A percentile compares a stretch with the other conserved stretches of the same genome.
Evolutionary conservation across 2,888 invertebrate species (phyloP).

Genomic region (Temnothorax rugatulus): DNA sequence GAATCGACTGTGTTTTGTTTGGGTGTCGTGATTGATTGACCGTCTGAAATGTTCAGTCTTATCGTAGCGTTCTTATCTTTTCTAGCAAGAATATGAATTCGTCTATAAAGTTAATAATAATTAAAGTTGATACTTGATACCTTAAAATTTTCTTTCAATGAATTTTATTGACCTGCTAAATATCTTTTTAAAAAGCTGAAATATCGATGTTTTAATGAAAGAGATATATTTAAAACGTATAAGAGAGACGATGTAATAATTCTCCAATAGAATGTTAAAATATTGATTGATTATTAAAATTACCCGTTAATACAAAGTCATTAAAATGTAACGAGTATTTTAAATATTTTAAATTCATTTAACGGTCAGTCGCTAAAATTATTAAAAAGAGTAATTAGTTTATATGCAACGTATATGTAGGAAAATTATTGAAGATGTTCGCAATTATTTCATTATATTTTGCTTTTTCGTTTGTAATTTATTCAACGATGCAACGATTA

Average conservation of each 20-base stretch:
- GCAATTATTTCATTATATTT: neutral
- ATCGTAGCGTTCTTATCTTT: neutral
- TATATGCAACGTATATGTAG: neutral
- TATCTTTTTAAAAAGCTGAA: neutral
- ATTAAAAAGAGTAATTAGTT: neutral
- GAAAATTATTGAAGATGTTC: neutral
- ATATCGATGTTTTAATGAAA: neutral
- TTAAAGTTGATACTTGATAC: neutral
- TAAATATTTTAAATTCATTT: neutral
- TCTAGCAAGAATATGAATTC: neutral
- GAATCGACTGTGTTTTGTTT: neutral
- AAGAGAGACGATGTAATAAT: neutral
- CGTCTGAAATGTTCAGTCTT: neutral
- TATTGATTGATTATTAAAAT: neutral
- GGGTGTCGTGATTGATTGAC: neutral
- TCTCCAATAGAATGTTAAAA: neutral
- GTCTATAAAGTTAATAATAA: neutral
- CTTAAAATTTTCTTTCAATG: neutral
- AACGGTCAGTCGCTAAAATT: neutral
- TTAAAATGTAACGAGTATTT: constrained; percentile 2
- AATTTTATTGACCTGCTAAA: neutral
- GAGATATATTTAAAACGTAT: neutral
- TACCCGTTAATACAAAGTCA: neutral
- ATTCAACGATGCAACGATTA: neutral
- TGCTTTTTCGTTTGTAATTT: neutral